Evolutionary conservation across 2,888 invertebrate genomes (phyloP).

Genomic region (Sipha maydis): DNA sequence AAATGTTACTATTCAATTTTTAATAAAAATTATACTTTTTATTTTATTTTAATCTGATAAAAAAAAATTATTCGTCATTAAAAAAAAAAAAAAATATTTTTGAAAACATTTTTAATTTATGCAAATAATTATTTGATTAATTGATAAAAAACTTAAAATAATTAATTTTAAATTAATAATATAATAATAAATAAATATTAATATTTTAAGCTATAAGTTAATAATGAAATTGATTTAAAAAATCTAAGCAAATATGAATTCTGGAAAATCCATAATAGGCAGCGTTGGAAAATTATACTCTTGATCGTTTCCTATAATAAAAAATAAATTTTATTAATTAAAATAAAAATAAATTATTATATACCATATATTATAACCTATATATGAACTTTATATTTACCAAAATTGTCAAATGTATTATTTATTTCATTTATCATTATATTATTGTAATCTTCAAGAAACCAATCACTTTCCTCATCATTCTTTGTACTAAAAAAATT

Average conservation of each 20-base stretch:
- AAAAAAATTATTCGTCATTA: background rate
- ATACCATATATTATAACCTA: no score
- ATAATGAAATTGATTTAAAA: background rate
- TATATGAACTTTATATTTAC: background rate
- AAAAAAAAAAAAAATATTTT: background rate
- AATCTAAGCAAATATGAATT: background rate
- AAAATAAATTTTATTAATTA: background rate
- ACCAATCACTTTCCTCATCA: conserved; percentile 43
- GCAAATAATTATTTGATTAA: background rate
- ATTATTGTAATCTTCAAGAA: conserved; percentile 43
- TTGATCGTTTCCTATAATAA: conserved; percentile 20
- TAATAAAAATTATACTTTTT: background rate
- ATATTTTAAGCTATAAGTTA: background rate
- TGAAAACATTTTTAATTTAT: background rate
- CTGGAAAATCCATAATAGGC: conserved; percentile 52
- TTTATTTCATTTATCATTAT: conserved; percentile 31
- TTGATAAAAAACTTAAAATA: background rate
- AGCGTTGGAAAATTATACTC: background rate
- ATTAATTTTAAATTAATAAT: conserved; percentile 6
- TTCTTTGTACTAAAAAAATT: conserved; percentile 31
- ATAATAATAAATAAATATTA: background rate
- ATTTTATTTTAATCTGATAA: background rate
- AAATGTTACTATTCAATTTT: background rate
- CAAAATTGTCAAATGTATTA: conserved; percentile 41
- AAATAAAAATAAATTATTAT: background rate